Evolutionary conservation across 2,888 invertebrate species (phyloP).

Genomic region (Agriotes lineatus): DNA sequence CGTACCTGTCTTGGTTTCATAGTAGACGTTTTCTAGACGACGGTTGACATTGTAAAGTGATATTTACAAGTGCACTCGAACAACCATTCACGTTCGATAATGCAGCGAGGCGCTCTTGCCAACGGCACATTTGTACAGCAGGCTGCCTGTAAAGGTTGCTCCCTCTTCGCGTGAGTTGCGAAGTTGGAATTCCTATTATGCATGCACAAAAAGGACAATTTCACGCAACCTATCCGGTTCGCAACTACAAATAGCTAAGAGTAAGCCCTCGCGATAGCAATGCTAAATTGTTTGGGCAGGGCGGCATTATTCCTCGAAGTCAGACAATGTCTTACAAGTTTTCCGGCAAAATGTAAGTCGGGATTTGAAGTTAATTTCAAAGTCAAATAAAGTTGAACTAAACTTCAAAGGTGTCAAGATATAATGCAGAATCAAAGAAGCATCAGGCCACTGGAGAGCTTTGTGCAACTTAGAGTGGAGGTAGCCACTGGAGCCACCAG

Average conservation of each 20-base stretch:
- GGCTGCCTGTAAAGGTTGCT: background rate
- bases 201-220: too few relatives aligned
- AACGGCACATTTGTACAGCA: conserved; percentile 1
- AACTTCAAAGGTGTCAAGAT: background rate
- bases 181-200: background rate
- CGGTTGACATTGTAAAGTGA: conserved; percentile 42
- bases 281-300: too few relatives aligned
- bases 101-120: conserved; percentile 11
- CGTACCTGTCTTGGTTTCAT: conserved; percentile 7
- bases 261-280: too few relatives aligned
- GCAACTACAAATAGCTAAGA: too few relatives aligned
- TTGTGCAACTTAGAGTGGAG: background rate
- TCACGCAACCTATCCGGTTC: too few relatives aligned
- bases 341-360: background rate
- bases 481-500: background rate
- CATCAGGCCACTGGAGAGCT: background rate
- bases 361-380: background rate
- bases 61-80: conserved; percentile 40
- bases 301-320: too few relatives aligned
- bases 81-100: conserved; percentile 28
- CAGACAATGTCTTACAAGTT: too few relatives aligned
- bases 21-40: conserved; percentile 6
- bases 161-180: background rate
- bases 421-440: conserved; percentile 9
- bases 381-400: background rate